These are phyloP conservation scores for Crocodylus rhombifer DNA, from an alignment of 2,797 vertebrate species.

Conservation along the genomic window DNA sequence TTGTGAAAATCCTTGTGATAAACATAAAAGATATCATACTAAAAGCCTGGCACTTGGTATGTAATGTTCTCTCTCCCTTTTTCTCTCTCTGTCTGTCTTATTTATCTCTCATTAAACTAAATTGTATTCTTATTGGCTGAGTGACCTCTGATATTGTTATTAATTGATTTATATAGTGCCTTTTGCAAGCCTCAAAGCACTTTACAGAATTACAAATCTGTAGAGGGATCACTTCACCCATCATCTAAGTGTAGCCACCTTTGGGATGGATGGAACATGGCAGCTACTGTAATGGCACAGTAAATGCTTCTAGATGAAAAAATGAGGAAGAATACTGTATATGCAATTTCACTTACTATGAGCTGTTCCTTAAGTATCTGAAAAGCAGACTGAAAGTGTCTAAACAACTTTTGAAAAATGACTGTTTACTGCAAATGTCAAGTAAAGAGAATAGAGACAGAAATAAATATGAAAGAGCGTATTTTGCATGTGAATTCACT, in stretches of 20 bases:
- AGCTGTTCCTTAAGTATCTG: not conserved
- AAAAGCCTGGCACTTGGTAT: conserved; percentile 28
- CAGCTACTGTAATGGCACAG: not conserved
- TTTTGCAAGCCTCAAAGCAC: conserved; percentile 69
- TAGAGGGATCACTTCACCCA: conserved; percentile 50
- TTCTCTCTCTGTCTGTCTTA: conserved; percentile 66
- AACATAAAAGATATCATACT: conserved; percentile 2
- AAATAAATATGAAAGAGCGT: not conserved
- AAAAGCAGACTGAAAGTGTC: not conserved
- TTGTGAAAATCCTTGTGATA: conserved; percentile 62
- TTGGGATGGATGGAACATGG: not conserved
- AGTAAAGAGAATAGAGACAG: not conserved
- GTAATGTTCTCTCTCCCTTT: conserved; percentile 35
- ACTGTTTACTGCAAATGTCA: not conserved
- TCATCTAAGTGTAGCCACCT: conserved; percentile 19
- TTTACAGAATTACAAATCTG: conserved; percentile 60
- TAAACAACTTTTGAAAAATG: not conserved
- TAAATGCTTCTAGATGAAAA: not conserved
- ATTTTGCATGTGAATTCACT: not conserved
- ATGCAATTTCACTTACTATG: not conserved
- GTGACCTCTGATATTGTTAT: conserved; percentile 78
- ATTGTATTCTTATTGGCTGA: conserved; percentile 80
- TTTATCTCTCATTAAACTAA: conserved; percentile 77
- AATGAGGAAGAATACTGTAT: not conserved
- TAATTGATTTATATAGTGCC: conserved; percentile 76